Base-by-base conservation (phyloP, 2,888 invertebrate genomes). In the Entomobrya multifasciata region DNA sequence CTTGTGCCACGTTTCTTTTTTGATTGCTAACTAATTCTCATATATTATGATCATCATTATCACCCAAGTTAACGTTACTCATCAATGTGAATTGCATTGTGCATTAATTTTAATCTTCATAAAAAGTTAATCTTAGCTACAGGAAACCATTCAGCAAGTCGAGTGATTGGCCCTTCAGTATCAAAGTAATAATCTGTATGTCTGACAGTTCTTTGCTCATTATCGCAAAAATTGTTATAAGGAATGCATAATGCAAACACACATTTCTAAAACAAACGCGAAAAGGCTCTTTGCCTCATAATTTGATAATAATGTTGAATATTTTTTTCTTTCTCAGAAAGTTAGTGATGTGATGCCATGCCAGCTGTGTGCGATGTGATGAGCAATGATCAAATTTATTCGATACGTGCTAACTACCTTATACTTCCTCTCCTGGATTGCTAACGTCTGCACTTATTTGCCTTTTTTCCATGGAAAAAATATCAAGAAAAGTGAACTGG, bases 281-380 rank as follows among this genome's bases (percentile, higher is more conserved):
- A 74, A 74, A 74, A 74, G 49, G 74, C 74, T 74, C 52, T 74
- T 74, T 74, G n/a, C 55, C 6, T 52, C 13, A 17, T 4, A 17
- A 52, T 52, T 52, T 11, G 15, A 15, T 52, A 52, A 17, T 13
- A 52, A 52, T 17, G 13, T 52, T 52, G 36, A 36, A 36, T 6
- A 25, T 22, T 72, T 72, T n/a, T n/a, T n/a, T n/a, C 5, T 4
- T 36, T 36, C 36, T 6, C 4, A 8, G 8, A 36, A 36, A 36
- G 36, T 8, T 4, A 36, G 36, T 36, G 36, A 36, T 36, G 36
- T 8, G 36, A 6, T 36, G 36, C 36, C 36, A 36, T 36, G 36
- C 36, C 36, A 36, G 36, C 36, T 36, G 36, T 36, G 36, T 36
- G 36, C 8, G 36, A n/a, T 36, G 36, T 36, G 36, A 36, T 4